Conservation (phyloP, 2,888 invertebrate genomes). For the Drosophila mimica region DNA sequence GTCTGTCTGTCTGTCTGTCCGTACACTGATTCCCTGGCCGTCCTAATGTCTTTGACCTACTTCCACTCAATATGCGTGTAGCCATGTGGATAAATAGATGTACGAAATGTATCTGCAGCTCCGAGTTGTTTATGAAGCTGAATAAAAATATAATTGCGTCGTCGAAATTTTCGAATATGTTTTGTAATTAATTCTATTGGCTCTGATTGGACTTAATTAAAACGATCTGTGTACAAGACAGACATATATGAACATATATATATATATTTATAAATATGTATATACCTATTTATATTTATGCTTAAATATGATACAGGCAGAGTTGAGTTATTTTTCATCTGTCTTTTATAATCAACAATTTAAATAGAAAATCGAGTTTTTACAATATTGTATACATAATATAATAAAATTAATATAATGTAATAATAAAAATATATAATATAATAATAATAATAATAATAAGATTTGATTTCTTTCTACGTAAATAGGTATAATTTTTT, state of each 20-base stretch:
- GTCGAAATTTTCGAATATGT: slow-evolving; percentile 50
- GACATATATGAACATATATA: background rate
- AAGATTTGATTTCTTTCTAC: background rate
- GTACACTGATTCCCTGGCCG: slow-evolving; percentile 34
- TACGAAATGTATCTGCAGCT: background rate
- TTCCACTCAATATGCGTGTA: slow-evolving; percentile 41
- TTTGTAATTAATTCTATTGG: slow-evolving; percentile 74
- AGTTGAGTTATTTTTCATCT: background rate
- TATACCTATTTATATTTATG: slow-evolving; percentile 27
- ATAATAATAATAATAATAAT: background rate
- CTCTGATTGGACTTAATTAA: slow-evolving; percentile 77
- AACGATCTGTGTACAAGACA: slow-evolving; percentile 19
- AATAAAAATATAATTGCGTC: slow-evolving; percentile 66
- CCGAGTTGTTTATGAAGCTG: slow-evolving; percentile 58
- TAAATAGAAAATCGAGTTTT: background rate
- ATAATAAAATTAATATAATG: background rate
- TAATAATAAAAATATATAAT: background rate
- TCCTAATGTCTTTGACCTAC: slow-evolving; percentile 62
- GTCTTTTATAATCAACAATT: no score
- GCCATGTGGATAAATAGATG: slow-evolving; percentile 38
- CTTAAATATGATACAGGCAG: slow-evolving; percentile 26
- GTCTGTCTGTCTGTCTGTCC: slow-evolving; percentile 16
- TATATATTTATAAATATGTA: background rate
- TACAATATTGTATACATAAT: no score
- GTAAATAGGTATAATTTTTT: background rate